Evolutionary conservation across 2,797 vertebrate species (phyloP), one percentile per base, ranked within the genome.

Genomic region (Eospalax fontanierii): DNA sequence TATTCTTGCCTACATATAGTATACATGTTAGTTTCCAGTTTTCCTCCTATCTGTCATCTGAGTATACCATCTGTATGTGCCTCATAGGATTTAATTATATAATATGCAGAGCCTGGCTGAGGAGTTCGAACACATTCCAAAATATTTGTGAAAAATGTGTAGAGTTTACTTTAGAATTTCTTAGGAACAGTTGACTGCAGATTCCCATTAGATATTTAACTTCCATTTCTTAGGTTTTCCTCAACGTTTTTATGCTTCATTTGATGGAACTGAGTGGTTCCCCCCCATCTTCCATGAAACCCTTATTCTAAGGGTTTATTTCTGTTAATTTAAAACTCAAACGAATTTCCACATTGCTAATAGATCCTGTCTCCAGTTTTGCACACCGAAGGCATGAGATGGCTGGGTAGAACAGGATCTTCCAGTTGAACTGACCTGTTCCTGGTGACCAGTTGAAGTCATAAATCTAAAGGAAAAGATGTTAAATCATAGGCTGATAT

Each of bases 141-240:
- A 93, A 73, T 21, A 68, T 43, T 79, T 84, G 16, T 89, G 43
- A 81, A 76, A 86, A 80, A 46, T 66, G 18, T 43, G 24, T 38
- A 50, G 63, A 90, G 92, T 92, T 95, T 87, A 46, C 30, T 71
- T 26, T 82, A 54, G 70, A 71, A 88, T 76, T 93, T 26, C n/a
- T 35, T 21, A 75, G 46, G 38, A 92, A 46, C 46, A 82, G 14
- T 65, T 82, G 54, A 78, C 54, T 78, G 24, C 71, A 94, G 79
- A 79, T 83, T 87, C 59, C 38, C 21, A 63, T 10, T 63, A 74
- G 16, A 74, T 18, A 4, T 26, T 78, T 90, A 85, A 81, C 16
- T 76, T 75, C 9, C 26, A 43, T 57, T 79, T 81, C 74, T 71
- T 71, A 3, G 6, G 14, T 61, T 76, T 84, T 54, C 26, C 63